Conservation (phyloP, 1,140 invertebrate species). For the Brachionus manjavacas region DNA sequence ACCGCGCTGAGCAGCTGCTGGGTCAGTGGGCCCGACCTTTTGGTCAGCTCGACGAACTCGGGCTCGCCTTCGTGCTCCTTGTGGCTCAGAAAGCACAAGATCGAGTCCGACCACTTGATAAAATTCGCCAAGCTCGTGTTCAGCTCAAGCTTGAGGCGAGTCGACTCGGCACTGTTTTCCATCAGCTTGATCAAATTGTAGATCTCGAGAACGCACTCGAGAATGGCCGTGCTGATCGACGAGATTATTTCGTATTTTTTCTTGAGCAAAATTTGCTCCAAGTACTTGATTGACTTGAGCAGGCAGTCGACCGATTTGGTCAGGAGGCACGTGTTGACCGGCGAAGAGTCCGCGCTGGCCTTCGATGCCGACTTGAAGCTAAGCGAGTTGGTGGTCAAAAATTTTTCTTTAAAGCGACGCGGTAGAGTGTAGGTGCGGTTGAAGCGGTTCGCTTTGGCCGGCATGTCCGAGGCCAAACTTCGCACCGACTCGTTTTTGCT, state of each 20-base stretch:
- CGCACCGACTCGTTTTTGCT: slow-evolving; percentile 5
- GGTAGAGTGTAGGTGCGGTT: slow-evolving; percentile 11
- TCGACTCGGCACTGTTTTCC: neutral
- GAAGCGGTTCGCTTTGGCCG: neutral
- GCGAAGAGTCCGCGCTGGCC: neutral
- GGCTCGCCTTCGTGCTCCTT: neutral
- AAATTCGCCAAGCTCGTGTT: slow-evolving; percentile 34
- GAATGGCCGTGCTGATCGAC: slow-evolving; percentile 16
- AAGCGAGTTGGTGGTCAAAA: neutral
- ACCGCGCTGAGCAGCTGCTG: neutral
- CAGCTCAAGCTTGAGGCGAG: neutral
- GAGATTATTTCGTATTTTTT: slow-evolving; percentile 30
- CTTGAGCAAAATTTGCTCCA: neutral
- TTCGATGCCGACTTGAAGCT: neutral
- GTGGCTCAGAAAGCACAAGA: neutral
- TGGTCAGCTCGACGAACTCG: neutral
- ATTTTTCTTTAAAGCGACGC: slow-evolving; percentile 25
- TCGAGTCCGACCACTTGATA: slow-evolving; percentile 33
- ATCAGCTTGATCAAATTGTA: slow-evolving; percentile 12
- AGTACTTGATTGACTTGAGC: neutral
- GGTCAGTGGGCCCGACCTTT: neutral
- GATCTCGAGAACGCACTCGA: neutral
- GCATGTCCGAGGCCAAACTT: neutral
- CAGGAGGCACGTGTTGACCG: neutral
- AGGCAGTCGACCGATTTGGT: neutral